phyloP scores from a whole-genome alignment of 1,140 invertebrate genomes.

The Oncopodura yosiiana region DNA sequence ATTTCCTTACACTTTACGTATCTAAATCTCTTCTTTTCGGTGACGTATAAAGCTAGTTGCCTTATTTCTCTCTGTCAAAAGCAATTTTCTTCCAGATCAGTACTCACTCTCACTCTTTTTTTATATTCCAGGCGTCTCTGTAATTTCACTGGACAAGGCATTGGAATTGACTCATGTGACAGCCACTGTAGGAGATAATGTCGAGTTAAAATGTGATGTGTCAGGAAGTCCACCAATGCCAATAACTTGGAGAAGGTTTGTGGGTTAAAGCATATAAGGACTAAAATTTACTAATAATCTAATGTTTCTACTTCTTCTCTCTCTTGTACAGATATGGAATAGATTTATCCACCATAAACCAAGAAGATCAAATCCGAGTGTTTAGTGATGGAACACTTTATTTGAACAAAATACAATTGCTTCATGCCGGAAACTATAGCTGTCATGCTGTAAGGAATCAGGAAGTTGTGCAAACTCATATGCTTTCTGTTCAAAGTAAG shows the following conservation, averaged over 20 bases:
- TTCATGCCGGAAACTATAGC: conserved; percentile 70
- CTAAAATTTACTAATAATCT: no score
- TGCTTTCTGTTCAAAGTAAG: conserved; percentile 66
- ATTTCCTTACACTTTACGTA: background rate
- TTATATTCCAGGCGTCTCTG: conserved; percentile 52
- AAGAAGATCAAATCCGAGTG: conserved; percentile 54
- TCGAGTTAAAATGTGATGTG: conserved; percentile 69
- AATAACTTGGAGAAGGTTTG: conserved; percentile 62
- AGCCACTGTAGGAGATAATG: conserved; percentile 62
- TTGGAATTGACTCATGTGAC: conserved; percentile 58
- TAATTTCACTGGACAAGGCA: conserved; percentile 61
- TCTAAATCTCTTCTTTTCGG: background rate
- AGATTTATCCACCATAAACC: conserved; percentile 53
- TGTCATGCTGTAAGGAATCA: conserved; percentile 65
- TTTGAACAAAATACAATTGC: conserved; percentile 60
- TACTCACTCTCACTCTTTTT: no score
- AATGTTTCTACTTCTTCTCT: no score
- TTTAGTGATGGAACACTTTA: conserved; percentile 66
- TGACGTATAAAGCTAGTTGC: no score
- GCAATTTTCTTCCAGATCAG: no score
- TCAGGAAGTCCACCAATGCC: conserved; percentile 58
- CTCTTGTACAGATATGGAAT: conserved; percentile 58
- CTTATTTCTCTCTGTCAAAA: no score
- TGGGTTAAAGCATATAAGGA: no score
- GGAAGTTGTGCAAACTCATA: conserved; percentile 64